phyloP scores from a whole-genome alignment of 1,140 invertebrate species.

The Brachionus paranguensis region DNA sequence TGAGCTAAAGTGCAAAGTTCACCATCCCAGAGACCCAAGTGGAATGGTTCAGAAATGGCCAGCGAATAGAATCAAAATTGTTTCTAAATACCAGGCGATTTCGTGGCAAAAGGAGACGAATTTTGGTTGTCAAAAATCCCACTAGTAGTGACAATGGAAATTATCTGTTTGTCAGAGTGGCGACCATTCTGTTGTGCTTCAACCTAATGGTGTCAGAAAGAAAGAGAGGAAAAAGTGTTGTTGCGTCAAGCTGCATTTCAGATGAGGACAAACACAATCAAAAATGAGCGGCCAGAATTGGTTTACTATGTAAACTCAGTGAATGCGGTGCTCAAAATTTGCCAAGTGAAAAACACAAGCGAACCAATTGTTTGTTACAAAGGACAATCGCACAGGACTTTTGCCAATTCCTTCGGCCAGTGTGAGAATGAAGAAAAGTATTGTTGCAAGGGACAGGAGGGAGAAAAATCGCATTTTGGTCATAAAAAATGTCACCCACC shows the following conservation, averaged over 20 bases:
- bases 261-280: background rate
- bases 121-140: slow-evolving; percentile 7
- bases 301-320: background rate
- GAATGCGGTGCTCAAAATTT: slow-evolving; percentile 8
- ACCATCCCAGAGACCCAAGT: background rate
- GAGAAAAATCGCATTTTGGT: background rate
- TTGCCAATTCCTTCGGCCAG: background rate
- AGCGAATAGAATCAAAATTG: background rate
- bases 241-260: background rate
- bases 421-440: slow-evolving; percentile 22
- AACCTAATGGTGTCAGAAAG: background rate
- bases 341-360: background rate
- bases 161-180: slow-evolving; percentile 18
- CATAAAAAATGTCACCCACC: background rate
- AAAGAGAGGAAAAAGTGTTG: background rate
- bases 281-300: background rate
- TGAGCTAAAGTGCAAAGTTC: slow-evolving; percentile 9
- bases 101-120: background rate
- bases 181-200: background rate
- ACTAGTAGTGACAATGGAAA: background rate
- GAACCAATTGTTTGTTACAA: slow-evolving; percentile 34
- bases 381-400: background rate
- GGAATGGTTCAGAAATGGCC: background rate
- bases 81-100: background rate
- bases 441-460: background rate